Evolutionary conservation across 2,113 vertebrate species (phyloP).

Genomic region (Proterorhinus semilunaris): DNA sequence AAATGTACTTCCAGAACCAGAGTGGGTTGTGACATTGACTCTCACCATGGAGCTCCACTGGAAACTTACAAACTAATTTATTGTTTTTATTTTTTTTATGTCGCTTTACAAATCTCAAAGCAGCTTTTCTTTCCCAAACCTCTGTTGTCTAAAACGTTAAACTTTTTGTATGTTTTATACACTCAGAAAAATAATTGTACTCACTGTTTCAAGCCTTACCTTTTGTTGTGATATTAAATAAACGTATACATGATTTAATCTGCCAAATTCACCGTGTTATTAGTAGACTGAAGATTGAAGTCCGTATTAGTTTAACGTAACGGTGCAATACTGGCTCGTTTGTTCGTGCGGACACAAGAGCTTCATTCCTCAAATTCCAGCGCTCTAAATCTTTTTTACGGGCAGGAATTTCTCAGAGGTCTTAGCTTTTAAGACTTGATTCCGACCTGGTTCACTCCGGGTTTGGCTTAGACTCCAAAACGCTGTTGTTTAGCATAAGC

Average conservation of each 20-base stretch:
- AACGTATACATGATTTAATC: not conserved
- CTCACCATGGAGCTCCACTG: too few relatives aligned
- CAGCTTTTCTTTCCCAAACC: too few relatives aligned
- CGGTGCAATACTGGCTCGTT: not conserved
- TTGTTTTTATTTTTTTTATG: too few relatives aligned
- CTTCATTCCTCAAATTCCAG: not conserved
- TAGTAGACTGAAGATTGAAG: not conserved
- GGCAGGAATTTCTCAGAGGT: not conserved
- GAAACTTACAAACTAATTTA: too few relatives aligned
- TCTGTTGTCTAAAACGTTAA: not conserved
- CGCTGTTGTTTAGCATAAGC: too few relatives aligned
- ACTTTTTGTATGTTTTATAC: conserved; percentile 7
- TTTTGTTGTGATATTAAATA: not conserved
- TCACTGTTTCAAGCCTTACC: not conserved
- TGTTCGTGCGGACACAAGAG: not conserved
- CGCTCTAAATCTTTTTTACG: not conserved
- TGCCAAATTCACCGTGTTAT: not conserved
- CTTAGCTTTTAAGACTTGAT: not conserved
- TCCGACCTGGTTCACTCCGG: too few relatives aligned
- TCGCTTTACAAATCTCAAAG: too few relatives aligned
- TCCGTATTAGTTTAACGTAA: not conserved
- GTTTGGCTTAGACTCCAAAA: too few relatives aligned
- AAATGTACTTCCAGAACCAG: too few relatives aligned
- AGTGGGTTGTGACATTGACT: too few relatives aligned
- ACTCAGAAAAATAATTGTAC: not conserved